Percentiles rank a stretch among this genome's conserved stretches.
phyloP scores from a whole-genome alignment of 1,140 invertebrate genomes.

The Bombus impatiens region DNA sequence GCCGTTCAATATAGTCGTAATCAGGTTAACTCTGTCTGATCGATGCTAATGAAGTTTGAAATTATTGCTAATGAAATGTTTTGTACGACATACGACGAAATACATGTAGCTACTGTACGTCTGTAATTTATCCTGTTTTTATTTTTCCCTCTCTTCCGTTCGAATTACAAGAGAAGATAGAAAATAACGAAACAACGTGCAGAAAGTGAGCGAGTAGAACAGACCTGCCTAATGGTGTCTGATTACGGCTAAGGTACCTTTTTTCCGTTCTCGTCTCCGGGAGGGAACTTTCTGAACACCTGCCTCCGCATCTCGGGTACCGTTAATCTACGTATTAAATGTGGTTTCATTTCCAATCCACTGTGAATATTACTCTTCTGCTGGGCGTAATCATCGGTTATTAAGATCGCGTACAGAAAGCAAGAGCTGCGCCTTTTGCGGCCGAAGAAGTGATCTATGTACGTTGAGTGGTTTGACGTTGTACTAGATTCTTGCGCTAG shows the following conservation, averaged over 20 bases:
- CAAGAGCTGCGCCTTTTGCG: constrained; percentile 32
- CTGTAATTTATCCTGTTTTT: background rate
- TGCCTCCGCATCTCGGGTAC: constrained; percentile 35
- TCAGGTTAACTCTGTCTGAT: no score
- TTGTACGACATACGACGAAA: no score
- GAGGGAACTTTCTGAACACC: constrained; percentile 24
- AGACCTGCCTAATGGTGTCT: constrained; percentile 24
- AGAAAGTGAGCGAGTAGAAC: constrained; percentile 28
- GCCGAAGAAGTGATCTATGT: background rate
- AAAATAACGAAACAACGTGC: background rate
- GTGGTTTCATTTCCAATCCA: constrained; percentile 36
- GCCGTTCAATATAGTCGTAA: no score
- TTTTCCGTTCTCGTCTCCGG: constrained; percentile 5
- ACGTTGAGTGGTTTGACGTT: background rate
- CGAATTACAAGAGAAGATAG: background rate
- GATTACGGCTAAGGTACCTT: constrained; percentile 26
- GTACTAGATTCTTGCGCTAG: constrained; percentile 36
- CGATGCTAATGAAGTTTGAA: no score
- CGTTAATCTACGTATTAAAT: constrained; percentile 49
- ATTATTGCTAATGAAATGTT: no score
- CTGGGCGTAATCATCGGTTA: constrained; percentile 36
- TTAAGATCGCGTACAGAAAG: constrained; percentile 45
- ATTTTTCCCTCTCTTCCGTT: background rate
- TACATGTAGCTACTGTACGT: background rate
- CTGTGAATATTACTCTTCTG: constrained; percentile 35